A percentile compares a stretch with the other conserved stretches of the same genome.
Conservation (phyloP, 2,888 invertebrate species). For the Lasioglossum morio region DNA sequence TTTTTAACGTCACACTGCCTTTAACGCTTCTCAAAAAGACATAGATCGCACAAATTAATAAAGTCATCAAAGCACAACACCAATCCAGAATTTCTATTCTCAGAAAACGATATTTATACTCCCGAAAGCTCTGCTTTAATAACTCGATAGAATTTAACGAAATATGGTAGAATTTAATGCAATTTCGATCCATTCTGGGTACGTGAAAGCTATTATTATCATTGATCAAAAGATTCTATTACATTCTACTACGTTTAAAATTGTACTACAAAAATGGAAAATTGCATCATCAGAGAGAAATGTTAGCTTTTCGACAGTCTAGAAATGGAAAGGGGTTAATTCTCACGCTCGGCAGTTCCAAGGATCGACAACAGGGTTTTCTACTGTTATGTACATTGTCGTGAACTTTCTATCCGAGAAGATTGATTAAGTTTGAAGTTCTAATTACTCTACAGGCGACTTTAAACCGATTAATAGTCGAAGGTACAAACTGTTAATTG, state of each 20-base stretch:
- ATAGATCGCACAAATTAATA: too few relatives aligned
- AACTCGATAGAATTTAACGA: not conserved
- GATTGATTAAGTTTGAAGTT: not conserved
- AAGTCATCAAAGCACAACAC: too few relatives aligned
- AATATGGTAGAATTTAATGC: not conserved
- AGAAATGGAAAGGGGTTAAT: not conserved
- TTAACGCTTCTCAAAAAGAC: fast-evolving
- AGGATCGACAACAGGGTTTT: not conserved
- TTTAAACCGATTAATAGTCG: not conserved
- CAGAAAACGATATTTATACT: too few relatives aligned
- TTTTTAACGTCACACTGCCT: not conserved
- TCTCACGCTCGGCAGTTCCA: not conserved
- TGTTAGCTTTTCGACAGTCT: not conserved
- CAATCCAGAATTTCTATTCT: not conserved
- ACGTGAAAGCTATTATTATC: not conserved
- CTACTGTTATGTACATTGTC: not conserved
- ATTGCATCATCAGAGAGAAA: not conserved
- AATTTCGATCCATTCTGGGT: not conserved
- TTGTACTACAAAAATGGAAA: not conserved
- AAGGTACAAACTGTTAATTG: not conserved
- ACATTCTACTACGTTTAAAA: not conserved
- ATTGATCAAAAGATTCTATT: not conserved
- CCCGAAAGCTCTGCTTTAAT: too few relatives aligned
- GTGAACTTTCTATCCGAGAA: not conserved
- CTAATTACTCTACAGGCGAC: not conserved